These are phyloP conservation scores for Progne subis DNA, from an alignment of 2,113 vertebrate species.

Conservation along the genomic window DNA sequence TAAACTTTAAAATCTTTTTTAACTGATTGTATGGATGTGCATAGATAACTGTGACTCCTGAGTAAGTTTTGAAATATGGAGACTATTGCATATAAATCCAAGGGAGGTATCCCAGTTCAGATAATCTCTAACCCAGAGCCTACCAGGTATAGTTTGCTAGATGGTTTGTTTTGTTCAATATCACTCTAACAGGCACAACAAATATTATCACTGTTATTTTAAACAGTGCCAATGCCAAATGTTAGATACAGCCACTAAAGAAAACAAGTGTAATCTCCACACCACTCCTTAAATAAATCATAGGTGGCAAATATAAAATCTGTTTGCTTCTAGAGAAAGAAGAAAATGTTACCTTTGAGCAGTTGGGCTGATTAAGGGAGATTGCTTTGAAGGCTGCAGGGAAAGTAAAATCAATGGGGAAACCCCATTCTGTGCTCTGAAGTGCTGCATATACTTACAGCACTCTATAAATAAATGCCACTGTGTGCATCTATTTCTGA, in stretches of 20 bases:
- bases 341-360: background rate
- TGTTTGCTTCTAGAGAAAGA: background rate
- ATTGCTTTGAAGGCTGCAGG: background rate
- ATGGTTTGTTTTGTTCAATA: background rate
- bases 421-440: conserved; percentile 10
- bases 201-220: background rate
- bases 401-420: background rate
- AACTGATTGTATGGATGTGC: background rate
- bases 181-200: background rate
- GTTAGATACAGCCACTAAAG: background rate
- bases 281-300: background rate
- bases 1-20: background rate
- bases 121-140: background rate
- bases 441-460: background rate
- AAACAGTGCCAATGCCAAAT: background rate
- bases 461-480: conserved; percentile 51
- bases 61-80: background rate
- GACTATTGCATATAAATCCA: background rate
- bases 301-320: background rate
- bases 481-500: conserved; percentile 37
- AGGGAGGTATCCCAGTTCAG: background rate
- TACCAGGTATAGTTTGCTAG: background rate
- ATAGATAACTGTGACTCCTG: background rate
- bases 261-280: background rate
- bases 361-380: conserved; percentile 1